Evolutionary conservation across 2,888 invertebrate genomes (phyloP), one percentile per base, ranked within the genome.

Genomic region (Cremastinae sp.): DNA sequence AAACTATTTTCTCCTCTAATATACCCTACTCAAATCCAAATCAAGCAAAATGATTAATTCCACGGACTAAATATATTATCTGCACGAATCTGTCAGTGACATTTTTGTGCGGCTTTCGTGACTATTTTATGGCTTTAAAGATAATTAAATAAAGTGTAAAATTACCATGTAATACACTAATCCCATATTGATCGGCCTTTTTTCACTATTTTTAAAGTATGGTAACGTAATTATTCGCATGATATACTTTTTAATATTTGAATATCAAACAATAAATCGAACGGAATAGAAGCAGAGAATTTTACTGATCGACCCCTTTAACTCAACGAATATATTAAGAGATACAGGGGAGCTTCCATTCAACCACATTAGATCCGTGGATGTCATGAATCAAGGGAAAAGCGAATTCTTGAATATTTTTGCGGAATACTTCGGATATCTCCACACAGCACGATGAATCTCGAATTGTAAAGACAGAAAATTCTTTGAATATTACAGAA

Each of bases 351-450:
- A 12, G 9, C 37, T 43, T 65, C 35, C 53, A 39, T 51, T 51
- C 37, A 41, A 22, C 53, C 64, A 16, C 28, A 22, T 12, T 22
- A 14, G 22, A 12, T 41, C 39, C 12, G 28, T 43, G 49, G 41
- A 16, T 43, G 51, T 41, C 53, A 12, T 53, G 28, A 53, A 65
- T 64, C 53, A 53, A 12, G 10, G 37, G 22, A 53, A 41, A 22
- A 22, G 51, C 41, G 28, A 53, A 41, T 53, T 10, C 28, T 22
- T 35, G 20, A 62, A 37, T 28, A 28, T 53, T 14, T 9, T 37
- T 8, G 37, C 35, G 20, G 37, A 39, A 64, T 64, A 39, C 49
- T 39, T 39, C 8, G 3, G 20, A 64, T 64, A 22, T 9, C 41
- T n/a, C 39, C 49, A 8, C 12, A 1, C 16, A 4, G 8, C 9